phyloP scores from a whole-genome alignment of 2,888 invertebrate species.

The Beris chalybata region DNA sequence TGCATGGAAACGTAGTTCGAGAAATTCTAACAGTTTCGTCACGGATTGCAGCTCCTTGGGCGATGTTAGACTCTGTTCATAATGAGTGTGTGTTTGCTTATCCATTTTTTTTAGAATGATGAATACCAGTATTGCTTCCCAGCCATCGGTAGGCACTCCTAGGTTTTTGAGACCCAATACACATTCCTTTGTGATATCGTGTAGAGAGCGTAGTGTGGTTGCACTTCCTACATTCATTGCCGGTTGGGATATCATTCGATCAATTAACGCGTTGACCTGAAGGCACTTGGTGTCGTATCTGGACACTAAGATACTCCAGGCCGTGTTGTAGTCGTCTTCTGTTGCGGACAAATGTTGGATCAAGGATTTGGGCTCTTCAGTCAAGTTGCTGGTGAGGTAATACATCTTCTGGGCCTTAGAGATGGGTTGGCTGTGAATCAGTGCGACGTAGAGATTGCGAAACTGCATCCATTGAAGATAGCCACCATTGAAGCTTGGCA shows the following conservation, averaged over 20 bases:
- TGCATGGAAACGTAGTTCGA: neutral
- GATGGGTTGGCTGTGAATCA: conserved; percentile 14
- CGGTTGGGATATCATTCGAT: conserved; percentile 18
- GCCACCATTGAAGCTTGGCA: conserved; percentile 9
- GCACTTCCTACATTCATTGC: conserved; percentile 5
- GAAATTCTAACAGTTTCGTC: neutral
- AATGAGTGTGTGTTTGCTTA: neutral
- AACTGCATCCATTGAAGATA: conserved; percentile 11
- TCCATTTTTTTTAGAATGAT: neutral
- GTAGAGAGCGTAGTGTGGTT: neutral
- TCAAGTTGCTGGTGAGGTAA: conserved; percentile 34
- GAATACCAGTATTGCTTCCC: neutral
- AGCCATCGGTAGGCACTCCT: neutral
- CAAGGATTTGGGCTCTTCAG: neutral
- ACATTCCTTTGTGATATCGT: conserved; percentile 11
- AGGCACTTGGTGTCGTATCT: conserved; percentile 30
- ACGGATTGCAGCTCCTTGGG: neutral
- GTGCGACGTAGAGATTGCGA: neutral
- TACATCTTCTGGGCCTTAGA: conserved; percentile 32
- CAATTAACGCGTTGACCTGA: conserved; percentile 24
- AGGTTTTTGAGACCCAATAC: neutral
- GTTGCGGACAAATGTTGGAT: no score
- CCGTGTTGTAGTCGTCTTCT: no score
- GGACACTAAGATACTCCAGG: conserved; percentile 19
- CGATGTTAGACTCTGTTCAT: neutral